Conservation (phyloP, 2,888 invertebrate genomes). For the Margaritifera margaritifera region DNA sequence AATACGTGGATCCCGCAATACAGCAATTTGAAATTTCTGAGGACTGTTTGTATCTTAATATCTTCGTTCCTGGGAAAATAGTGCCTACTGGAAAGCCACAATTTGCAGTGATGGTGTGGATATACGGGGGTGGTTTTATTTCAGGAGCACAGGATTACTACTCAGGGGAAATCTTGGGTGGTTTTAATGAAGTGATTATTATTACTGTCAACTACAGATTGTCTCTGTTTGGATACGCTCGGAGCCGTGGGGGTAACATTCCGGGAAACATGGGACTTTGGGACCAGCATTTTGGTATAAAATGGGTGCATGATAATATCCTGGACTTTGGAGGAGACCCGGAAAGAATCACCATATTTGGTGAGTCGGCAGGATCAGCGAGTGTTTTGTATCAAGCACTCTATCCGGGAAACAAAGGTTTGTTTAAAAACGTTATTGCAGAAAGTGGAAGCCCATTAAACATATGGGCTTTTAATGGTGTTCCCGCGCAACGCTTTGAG, state of each 20-base stretch:
- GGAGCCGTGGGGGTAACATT: constrained; percentile 38
- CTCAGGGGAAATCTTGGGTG: constrained; percentile 38
- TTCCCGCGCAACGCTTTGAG: constrained; percentile 83
- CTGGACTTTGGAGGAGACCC: constrained; percentile 81
- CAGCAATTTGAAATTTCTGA: constrained; percentile 15
- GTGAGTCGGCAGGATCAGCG: constrained; percentile 94
- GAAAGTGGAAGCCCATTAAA: constrained; percentile 93
- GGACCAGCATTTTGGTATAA: constrained; percentile 91
- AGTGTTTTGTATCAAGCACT: constrained; percentile 84
- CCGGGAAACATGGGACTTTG: constrained; percentile 82
- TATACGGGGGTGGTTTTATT: constrained; percentile 43
- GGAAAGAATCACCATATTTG: constrained; percentile 92
- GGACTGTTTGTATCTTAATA: constrained; percentile 53
- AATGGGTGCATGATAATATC: constrained; percentile 71
- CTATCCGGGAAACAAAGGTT: constrained; percentile 89
- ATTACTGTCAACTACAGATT: constrained; percentile 54
- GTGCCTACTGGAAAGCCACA: neutral
- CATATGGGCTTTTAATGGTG: constrained; percentile 92
- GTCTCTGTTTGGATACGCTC: constrained; percentile 54
- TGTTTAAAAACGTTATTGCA: constrained; percentile 86
- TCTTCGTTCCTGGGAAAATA: constrained; percentile 38
- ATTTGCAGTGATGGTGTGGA: constrained; percentile 42
- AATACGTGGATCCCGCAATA: constrained; percentile 1
- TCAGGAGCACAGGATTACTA: constrained; percentile 42
- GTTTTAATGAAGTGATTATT: constrained; percentile 37